Base-by-base conservation (phyloP, 2,797 vertebrate species). In the Chaenodraco wilsoni region DNA sequence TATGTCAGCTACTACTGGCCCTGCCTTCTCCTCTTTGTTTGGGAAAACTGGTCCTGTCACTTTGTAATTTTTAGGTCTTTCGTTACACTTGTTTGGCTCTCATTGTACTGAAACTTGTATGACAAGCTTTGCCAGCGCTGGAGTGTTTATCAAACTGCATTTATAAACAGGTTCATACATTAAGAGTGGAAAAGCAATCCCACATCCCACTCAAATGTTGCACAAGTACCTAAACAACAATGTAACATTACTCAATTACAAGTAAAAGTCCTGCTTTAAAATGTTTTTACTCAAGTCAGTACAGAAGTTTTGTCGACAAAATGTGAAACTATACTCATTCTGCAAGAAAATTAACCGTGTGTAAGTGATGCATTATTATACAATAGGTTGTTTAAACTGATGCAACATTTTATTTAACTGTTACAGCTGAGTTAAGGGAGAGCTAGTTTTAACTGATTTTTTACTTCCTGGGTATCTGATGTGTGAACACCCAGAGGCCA, bases 1-100 rank as follows among this genome's bases (percentile, higher is more conserved):
- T 44, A 31, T 74, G 64, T 71, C 62, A 62, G 21, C 50, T 16
- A 13, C 21, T n/a, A 9, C 9, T 45, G 33, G 74, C 72, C 68
- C 58, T 66, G 40, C 78, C 78, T 84, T 17, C 49, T 59, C 14
- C 31, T 74, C 84, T 82, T 87, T 90, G 85, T 91, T 23, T 31
- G 3, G 48, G 44, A 13, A 89, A 94, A 94, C 93, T 70, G 85
- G 93, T 94, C 81, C 56, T 65, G 61, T 90, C 21, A 62, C 89
- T 86, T 64, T 48, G 49, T 82, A 62, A 75, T 87, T 86, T 83
- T 74, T 66, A 83, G 70, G 61, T 40, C 74, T 82, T 89, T 89
- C 91, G 87, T 91, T 64, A n/a, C 9, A n/a, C 5, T 4, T 37
- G 81, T 66, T 61, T 71, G 52, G 10, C 46, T 11, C 31, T 64